These are phyloP conservation scores for Strigamia maritima DNA, from an alignment of 2,888 invertebrate species.

Conservation along the genomic window DNA sequence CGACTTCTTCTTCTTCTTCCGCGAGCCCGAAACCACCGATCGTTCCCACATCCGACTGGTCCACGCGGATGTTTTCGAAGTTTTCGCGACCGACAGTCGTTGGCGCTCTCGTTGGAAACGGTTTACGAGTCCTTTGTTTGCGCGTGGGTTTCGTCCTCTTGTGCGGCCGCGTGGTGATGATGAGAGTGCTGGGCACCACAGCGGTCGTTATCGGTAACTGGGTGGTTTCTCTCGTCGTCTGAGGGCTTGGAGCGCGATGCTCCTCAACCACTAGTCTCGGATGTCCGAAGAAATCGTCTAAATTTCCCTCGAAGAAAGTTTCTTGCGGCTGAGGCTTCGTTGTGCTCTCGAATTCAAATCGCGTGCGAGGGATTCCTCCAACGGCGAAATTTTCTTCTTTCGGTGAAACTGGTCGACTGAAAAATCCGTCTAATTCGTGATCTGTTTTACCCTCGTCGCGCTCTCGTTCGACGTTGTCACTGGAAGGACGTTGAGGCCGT, in stretches of 20 bases:
- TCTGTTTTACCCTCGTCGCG: background rate
- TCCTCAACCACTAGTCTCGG: background rate
- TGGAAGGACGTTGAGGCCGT: background rate
- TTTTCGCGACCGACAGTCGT: background rate
- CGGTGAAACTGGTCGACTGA: background rate
- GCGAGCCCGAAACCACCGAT: slow-evolving; percentile 25
- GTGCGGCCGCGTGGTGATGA: background rate
- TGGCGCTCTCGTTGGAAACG: background rate
- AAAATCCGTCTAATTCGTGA: background rate
- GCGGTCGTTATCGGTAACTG: background rate
- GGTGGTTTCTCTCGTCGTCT: background rate
- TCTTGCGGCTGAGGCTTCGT: slow-evolving; percentile 9
- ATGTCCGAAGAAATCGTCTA: slow-evolving; percentile 31
- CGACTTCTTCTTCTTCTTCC: background rate
- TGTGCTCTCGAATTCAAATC: background rate
- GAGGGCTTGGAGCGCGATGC: too few relatives aligned
- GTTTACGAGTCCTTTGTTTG: background rate
- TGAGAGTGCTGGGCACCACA: background rate
- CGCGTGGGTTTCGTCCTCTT: background rate
- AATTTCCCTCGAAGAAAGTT: background rate
- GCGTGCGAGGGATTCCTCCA: background rate
- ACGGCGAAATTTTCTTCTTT: background rate
- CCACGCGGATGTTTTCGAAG: background rate
- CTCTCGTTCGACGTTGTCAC: too few relatives aligned
- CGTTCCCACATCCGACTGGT: background rate